Conservation (phyloP, 2,888 invertebrate species). For the Tortricodes alternella region DNA sequence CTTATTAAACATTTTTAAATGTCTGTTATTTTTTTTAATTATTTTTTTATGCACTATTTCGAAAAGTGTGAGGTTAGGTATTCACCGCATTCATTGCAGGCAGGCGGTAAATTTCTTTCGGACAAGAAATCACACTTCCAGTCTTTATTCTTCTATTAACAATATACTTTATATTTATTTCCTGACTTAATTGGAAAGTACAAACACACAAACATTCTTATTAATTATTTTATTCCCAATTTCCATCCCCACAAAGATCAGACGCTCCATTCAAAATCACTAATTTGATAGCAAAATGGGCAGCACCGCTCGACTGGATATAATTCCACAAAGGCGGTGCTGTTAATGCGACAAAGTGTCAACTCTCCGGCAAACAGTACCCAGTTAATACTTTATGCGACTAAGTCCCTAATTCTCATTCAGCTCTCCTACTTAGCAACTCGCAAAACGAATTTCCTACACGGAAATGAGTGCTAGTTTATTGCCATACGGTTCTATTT, state of each 20-base stretch:
- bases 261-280: slow-evolving; percentile 8
- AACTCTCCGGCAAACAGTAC: slow-evolving; percentile 38
- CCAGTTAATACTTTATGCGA: slow-evolving; percentile 39
- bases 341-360: slow-evolving; percentile 41
- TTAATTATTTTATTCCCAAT: not conserved
- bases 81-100: no score
- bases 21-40: no score
- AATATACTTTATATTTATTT: no score
- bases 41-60: no score
- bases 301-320: slow-evolving; percentile 22
- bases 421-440: slow-evolving; percentile 12
- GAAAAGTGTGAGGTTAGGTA: no score
- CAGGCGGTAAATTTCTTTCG: no score
- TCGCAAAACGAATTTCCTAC: slow-evolving; percentile 20
- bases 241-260: slow-evolving; percentile 4
- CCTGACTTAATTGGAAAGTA: no score
- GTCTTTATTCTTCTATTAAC: no score
- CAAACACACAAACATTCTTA: not conserved
- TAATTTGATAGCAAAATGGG: slow-evolving; percentile 11
- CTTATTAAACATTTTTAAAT: no score
- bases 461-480: slow-evolving; percentile 32
- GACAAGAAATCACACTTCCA: no score
- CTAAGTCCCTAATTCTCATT: slow-evolving; percentile 31
- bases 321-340: slow-evolving; percentile 35
- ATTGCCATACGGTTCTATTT: slow-evolving; percentile 41